Base-by-base conservation (phyloP, 30 jellyfish, hydroid and myxozoan genomes). In the Chironex yamaguchii region DNA sequence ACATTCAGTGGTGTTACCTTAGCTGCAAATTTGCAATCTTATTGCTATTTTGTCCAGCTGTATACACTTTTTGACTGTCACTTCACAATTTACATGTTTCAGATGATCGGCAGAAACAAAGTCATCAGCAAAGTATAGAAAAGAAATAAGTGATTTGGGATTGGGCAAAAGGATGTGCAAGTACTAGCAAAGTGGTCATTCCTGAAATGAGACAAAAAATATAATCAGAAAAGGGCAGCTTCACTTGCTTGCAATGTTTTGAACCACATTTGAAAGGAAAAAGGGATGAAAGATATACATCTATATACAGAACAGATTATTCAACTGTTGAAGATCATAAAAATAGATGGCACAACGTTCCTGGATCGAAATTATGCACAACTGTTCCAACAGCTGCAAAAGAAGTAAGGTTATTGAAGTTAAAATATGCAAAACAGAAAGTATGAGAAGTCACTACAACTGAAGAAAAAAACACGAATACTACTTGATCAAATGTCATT, bases 191-290 rank as follows among this genome's bases (percentile, higher is more conserved):
- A n/a, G n/a, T n/a, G n/a, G n/a, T n/a, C n/a, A n/a, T n/a, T n/a
- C n/a, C n/a, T n/a, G n/a, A n/a, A n/a, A n/a, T n/a, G n/a, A n/a
- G n/a, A n/a, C n/a, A n/a, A n/a, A n/a, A n/a, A n/a, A n/a, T n/a
- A n/a, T n/a, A n/a, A n/a, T 54, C 72, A 54, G 72, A 54, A 54
- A 54, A 54, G 72, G 72, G 72, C 72, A 54, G 72, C 72, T 54
- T 54, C 25, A 54, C 72, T 54, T 54, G 72, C 72, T 54, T 54
- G 72, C 72, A 54, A 54, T 54, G 72, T 31, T 54, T 54, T 54
- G 72, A 54, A 54, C 25, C 25, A 54, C 72, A 54, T 31, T 54
- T 54, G 72, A 54, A 54, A 54, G 72, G 72, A 54, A 54, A 54
- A 54, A 54, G 72, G 72, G 72, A 54, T 54, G 72, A 54, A 54